Base-by-base conservation (phyloP, 2,888 invertebrate species). In the Folsomia candida region DNA sequence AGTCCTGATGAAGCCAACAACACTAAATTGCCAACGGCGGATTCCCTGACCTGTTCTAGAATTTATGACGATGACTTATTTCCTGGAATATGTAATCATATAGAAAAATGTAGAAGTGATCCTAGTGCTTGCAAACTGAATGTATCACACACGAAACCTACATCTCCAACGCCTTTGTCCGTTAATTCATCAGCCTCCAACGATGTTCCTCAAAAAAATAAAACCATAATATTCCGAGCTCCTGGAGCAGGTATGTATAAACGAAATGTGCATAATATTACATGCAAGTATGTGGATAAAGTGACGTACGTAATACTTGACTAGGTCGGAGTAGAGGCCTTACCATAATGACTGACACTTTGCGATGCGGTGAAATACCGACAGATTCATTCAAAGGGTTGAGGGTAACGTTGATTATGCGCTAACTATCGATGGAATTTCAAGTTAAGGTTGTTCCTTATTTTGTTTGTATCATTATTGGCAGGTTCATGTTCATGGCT, bases 301-400 rank as follows among this genome's bases (percentile, higher is more conserved):
- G n/a, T n/a, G n/a, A n/a, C n/a, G n/a, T n/a, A n/a, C n/a, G n/a
- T n/a, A n/a, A n/a, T n/a, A n/a, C n/a, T n/a, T n/a, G n/a, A n/a
- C n/a, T n/a, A n/a, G n/a, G 80, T 25, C 63, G 79, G 58, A 79
- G 76, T 59, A 71, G 80, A 18, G 80, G 80, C 26, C 69, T 80
- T 14, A 79, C 76, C 0, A 37, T 80, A 11, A 79, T 80, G 77
- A 70, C 79, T 37, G 80, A 80, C 58, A 80, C 79, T 25, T 70
- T 76, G 3, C 65, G 76, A 60, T 79, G 79, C 60, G 79, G 72
- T 22, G 69, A 73, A 3, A 74, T 79, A 18, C 79, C 79, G 1
- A 79, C 79, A 11, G 79, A 78, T 54, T 75, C 77, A 1, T 79
- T 79, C 66, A 77, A 76, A 65, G 79, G 79, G 25, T 67, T 78